A percentile compares a stretch with the other conserved stretches of the same genome.
These are phyloP conservation scores for Listrodromus nycthemerus DNA, from an alignment of 2,888 invertebrate genomes.

Conservation along the genomic window DNA sequence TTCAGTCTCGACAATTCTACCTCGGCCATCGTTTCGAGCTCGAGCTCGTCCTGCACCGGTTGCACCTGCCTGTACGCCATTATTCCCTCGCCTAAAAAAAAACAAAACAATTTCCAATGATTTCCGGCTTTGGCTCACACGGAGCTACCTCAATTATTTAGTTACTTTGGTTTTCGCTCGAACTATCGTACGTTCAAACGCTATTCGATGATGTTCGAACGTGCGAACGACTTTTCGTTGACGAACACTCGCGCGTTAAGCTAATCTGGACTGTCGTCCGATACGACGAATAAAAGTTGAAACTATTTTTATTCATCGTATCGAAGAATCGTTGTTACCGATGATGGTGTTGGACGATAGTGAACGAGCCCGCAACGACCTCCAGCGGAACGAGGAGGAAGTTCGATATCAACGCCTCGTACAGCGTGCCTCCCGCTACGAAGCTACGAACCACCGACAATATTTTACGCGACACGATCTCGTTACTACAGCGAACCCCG, in stretches of 20 bases:
- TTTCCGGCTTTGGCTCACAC: not conserved
- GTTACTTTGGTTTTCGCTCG: not conserved
- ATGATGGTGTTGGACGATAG: not conserved
- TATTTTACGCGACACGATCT: not conserved
- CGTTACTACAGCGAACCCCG: not conserved
- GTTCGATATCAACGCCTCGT: not conserved
- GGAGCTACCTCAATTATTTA: not conserved
- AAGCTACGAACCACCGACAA: not conserved
- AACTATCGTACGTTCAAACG: not conserved
- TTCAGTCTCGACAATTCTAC: slow-evolving; percentile 92
- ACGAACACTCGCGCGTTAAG: not conserved
- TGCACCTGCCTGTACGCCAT: slow-evolving; percentile 80
- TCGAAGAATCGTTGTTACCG: not conserved
- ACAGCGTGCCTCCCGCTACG: not conserved
- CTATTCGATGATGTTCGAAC: not conserved
- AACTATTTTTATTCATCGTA: not conserved
- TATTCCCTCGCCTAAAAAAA: slow-evolving; percentile 41
- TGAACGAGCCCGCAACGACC: not conserved
- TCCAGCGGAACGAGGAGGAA: not conserved
- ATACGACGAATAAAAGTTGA: not conserved
- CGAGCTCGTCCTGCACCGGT: slow-evolving; percentile 87
- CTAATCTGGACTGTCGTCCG: not conserved
- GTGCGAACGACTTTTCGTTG: not conserved
- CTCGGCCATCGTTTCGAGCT: slow-evolving; percentile 92
- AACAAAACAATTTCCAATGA: not conserved